phyloP scores from a whole-genome alignment of 1,140 invertebrate genomes.

The Trichonephila inaurata region DNA sequence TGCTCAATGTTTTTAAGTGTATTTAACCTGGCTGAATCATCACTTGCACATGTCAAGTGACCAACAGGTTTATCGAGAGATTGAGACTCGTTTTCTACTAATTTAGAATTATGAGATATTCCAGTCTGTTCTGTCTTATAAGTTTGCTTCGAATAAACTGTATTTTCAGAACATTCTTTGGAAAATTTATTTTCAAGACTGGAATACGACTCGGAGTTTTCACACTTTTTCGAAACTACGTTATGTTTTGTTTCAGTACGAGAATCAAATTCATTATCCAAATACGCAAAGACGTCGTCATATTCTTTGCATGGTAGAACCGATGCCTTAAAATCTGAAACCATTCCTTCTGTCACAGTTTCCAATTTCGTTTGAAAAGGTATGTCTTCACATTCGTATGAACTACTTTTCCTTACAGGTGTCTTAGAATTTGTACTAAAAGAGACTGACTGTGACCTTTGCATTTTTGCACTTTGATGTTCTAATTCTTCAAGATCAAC shows the following conservation, averaged over 20 bases:
- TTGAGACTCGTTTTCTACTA: not conserved
- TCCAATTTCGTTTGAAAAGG: not conserved
- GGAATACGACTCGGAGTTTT: not conserved
- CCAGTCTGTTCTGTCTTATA: not conserved
- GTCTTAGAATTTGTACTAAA: not conserved
- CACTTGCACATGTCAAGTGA: not conserved
- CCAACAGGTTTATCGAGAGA: too few relatives aligned
- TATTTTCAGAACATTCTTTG: not conserved
- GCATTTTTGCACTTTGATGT: constrained; percentile 8
- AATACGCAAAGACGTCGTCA: not conserved
- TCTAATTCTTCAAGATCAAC: constrained; percentile 44
- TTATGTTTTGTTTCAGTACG: not conserved
- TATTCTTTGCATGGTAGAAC: not conserved
- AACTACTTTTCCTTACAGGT: not conserved
- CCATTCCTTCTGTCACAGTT: constrained; percentile 51
- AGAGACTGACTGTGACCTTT: constrained; percentile 29
- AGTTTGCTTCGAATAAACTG: not conserved
- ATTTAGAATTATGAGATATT: not conserved
- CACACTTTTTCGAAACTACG: not conserved
- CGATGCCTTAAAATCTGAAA: not conserved
- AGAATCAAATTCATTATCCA: constrained; percentile 19
- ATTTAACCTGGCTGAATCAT: not conserved
- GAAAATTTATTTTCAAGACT: not conserved
- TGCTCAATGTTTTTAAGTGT: not conserved
- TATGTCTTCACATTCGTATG: constrained; percentile 44